Evolutionary conservation across 1,140 invertebrate genomes (phyloP), one percentile per base, ranked within the genome.

Genomic region (Gonatopus flavifemur): DNA sequence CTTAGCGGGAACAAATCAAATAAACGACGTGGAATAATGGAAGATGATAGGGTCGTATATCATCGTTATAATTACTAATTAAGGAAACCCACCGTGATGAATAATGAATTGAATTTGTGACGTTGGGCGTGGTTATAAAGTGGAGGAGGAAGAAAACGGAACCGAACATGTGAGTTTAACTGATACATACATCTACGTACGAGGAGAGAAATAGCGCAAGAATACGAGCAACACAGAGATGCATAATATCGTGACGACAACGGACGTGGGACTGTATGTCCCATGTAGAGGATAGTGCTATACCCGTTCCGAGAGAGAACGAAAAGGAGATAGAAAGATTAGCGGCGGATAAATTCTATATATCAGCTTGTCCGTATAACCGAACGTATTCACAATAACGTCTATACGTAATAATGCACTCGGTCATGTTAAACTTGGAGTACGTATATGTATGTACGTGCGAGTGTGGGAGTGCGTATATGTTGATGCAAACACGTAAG

Each of bases 201-300:
- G 20, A 18, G 30, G 40, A 50, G 42, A 40, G 40, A 24, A 33
- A 60, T 60, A 49, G 49, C 45, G n/a, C n/a, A n/a, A n/a, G n/a
- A n/a, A n/a, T n/a, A n/a, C n/a, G n/a, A n/a, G n/a, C n/a, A n/a
- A n/a, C n/a, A n/a, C n/a, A n/a, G n/a, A n/a, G n/a, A n/a, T n/a
- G n/a, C n/a, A n/a, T n/a, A n/a, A n/a, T n/a, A n/a, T n/a, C n/a
- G n/a, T n/a, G n/a, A n/a, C n/a, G n/a, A n/a, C n/a, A n/a, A n/a
- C n/a, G n/a, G 57, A 60, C 36, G 55, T 32, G 42, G 41, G 16
- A 30, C 31, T 33, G 43, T 40, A 31, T 53, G 39, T 60, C 53
- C 44, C 57, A 52, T 37, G 53, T 60, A 62, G 56, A 53, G 42
- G 44, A 60, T 30, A 57, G 56, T 15, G 46, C 60, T 55, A 38